Base-by-base conservation (phyloP, 2,113 vertebrate species). In the Origma solitaria region DNA sequence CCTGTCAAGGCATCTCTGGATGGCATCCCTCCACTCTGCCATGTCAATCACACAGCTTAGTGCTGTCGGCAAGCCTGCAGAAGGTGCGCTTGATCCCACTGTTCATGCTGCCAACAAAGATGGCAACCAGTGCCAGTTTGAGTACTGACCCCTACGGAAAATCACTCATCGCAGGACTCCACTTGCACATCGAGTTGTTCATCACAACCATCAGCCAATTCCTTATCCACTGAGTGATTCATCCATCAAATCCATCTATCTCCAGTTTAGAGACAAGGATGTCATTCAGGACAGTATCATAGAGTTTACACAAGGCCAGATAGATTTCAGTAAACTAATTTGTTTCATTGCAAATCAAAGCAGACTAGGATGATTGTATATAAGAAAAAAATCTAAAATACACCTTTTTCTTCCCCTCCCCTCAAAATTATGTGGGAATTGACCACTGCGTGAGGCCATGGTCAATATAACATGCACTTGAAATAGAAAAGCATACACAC, bases 331-430 rank as follows among this genome's bases (percentile, higher is more conserved):
- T 28, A 61, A 78, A n/a, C 1, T 2, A 38, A 53, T 51, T 51
- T 3, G 53, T 33, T 61, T 53, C 8, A 38, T 8, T 53, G 64
- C 5, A 4, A 69, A 45, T 53, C 3, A 78, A 61, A 61, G n/a
- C 20, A 68, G 13, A 58, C 15, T 40, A 69, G 18, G 24, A 45
- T 33, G 6, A 40, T 25, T 2, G 58, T 4, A 30, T 18, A 33
- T 4, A 56, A 57, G 6, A 58, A 58, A 5, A 35, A 37, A 27
- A 42, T 50, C 16, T 40, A 8, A 62, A 49, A 53, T 28, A 15
- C 2, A 22, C 5, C 31, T 54, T 54, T 2, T 2, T 25, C 2
- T 3, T 45, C 13, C n/a, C 20, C 9, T 38, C 10, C 10, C 8
- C 22, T 61, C 16, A 82, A 33, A 85, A 58, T 54, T 82, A 19